Conservation (phyloP, 2,888 invertebrate genomes). For the Leucophenga montana region DNA sequence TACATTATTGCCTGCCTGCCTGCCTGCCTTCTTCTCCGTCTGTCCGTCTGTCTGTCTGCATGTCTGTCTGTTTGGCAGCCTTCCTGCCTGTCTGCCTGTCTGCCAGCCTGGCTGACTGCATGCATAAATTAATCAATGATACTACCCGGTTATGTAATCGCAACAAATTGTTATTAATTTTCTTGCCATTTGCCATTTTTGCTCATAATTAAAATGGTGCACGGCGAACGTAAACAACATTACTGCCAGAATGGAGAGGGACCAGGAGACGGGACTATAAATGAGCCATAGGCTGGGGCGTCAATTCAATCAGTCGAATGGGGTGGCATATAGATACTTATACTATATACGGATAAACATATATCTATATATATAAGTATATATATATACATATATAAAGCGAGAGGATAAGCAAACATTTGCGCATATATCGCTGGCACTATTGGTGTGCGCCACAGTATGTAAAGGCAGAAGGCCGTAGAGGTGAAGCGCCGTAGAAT, state of each 20-base stretch:
- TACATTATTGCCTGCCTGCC: too few relatives aligned
- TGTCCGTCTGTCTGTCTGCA: too few relatives aligned
- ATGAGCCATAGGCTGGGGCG: slow-evolving; percentile 33
- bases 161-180: slow-evolving; percentile 57
- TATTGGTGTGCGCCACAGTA: neutral
- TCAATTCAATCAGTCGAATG: slow-evolving; percentile 14
- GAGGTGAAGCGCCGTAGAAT: neutral
- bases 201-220: slow-evolving; percentile 8
- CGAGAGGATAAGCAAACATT: neutral
- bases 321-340: slow-evolving; percentile 32
- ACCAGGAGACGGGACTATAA: slow-evolving; percentile 37
- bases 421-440: neutral
- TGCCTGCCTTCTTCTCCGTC: too few relatives aligned
- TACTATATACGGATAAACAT: too few relatives aligned
- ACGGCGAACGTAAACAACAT: neutral
- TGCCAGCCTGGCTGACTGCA: too few relatives aligned
- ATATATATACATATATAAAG: slow-evolving; percentile 25
- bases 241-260: neutral
- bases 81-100: too few relatives aligned
- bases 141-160: slow-evolving; percentile 44
- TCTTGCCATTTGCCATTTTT: slow-evolving; percentile 34
- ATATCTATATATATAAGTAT: slow-evolving; percentile 35
- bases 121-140: slow-evolving; percentile 51
- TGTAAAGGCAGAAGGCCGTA: neutral
- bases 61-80: too few relatives aligned